Percentiles rank a stretch among this genome's conserved stretches.
Conservation (phyloP, 2,113 vertebrate genomes). For the Struthio camelus region DNA sequence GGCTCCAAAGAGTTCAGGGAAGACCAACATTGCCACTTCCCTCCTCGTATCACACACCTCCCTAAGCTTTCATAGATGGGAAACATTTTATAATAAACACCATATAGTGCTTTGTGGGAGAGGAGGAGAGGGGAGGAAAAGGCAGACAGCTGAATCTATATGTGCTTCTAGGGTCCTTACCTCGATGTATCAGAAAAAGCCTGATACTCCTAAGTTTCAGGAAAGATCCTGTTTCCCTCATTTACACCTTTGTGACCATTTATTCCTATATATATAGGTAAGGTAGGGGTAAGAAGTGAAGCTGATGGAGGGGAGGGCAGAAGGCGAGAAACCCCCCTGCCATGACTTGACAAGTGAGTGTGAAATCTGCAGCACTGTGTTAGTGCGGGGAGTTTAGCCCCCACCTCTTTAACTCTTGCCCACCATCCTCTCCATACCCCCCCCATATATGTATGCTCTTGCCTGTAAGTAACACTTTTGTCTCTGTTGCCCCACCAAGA, state of each 20-base stretch:
- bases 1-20: background rate
- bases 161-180: background rate
- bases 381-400: background rate
- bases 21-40: background rate
- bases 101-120: background rate
- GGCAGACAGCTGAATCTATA: background rate
- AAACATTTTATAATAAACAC: background rate
- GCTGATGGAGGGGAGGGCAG: background rate
- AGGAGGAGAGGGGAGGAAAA: background rate
- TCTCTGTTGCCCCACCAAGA: background rate
- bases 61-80: background rate
- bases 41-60: background rate
- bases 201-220: background rate
- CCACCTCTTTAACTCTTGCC: background rate
- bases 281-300: background rate
- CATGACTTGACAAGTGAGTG: background rate
- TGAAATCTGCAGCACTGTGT: background rate
- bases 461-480: background rate
- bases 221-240: accelerated
- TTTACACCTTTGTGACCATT: background rate
- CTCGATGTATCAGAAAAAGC: background rate
- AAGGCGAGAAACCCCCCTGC: background rate
- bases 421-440: background rate
- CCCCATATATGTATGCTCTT: background rate
- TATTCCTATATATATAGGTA: background rate